Conservation (phyloP, 2,888 invertebrate genomes). For the Tenthredo mesomela region DNA sequence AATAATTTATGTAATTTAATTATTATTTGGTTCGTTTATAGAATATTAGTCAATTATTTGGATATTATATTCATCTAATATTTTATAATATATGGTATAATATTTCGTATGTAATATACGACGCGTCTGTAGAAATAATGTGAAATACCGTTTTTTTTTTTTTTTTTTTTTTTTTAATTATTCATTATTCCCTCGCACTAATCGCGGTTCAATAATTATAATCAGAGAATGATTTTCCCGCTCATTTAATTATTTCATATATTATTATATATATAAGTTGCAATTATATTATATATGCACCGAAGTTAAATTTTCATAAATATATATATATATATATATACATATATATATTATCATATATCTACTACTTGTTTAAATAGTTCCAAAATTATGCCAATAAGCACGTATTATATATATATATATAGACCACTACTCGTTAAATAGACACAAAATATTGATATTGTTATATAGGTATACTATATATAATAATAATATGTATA, state of each 20-base stretch:
- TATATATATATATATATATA: background rate
- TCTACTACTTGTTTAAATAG: background rate
- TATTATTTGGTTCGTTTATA: conserved; percentile 10
- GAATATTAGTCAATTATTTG: background rate
- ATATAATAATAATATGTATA: background rate
- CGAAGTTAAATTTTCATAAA: background rate
- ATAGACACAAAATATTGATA: conserved; percentile 18
- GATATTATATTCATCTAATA: background rate
- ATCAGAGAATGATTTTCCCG: background rate
- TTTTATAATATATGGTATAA: background rate
- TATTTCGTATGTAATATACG: background rate
- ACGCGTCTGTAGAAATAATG: background rate
- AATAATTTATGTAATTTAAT: background rate
- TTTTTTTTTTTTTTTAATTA: background rate
- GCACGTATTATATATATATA: background rate
- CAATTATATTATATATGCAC: background rate
- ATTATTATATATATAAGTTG: background rate
- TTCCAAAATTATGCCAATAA: conserved; percentile 35
- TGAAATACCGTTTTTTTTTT: background rate
- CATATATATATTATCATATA: no score
- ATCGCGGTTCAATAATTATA: background rate
- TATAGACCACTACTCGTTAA: background rate
- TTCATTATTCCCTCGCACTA: background rate
- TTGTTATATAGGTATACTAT: background rate
- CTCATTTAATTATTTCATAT: background rate